phyloP scores from a whole-genome alignment of 2,113 vertebrate species.

The Elephas maximus region DNA sequence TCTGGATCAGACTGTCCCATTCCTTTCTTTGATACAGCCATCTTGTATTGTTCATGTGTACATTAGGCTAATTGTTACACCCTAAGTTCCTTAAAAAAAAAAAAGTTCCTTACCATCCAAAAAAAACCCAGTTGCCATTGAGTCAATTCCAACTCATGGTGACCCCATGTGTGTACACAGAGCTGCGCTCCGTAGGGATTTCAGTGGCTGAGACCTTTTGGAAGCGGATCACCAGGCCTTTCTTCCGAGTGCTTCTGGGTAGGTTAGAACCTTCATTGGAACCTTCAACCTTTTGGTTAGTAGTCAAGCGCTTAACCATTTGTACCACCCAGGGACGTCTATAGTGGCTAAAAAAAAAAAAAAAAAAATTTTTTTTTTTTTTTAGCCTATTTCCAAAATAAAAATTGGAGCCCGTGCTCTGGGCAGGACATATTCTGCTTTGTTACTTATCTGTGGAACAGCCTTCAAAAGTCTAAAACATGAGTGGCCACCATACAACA shows the following conservation, averaged over 20 bases:
- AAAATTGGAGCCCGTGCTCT: not conserved
- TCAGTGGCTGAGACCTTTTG: not conserved
- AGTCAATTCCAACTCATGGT: not conserved
- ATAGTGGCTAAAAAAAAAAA: not conserved
- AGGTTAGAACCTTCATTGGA: not conserved
- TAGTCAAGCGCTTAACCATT: not conserved
- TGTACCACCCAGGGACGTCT: not conserved
- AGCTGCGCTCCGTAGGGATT: not conserved
- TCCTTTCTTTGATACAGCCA: not conserved
- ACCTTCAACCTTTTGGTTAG: not conserved
- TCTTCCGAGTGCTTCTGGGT: not conserved
- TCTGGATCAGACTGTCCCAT: not conserved
- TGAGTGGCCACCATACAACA: not conserved
- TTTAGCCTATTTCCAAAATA: constrained; percentile 28
- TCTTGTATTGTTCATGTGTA: not conserved
- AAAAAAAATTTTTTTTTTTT: too few relatives aligned
- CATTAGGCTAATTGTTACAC: not conserved
- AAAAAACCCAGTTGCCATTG: not conserved
- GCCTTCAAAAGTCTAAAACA: not conserved
- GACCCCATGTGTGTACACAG: not conserved
- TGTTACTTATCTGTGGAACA: not conserved
- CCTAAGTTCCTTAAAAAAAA: not conserved
- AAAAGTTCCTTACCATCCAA: not conserved
- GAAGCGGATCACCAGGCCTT: not conserved
- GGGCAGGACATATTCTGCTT: not conserved